Percentiles rank a stretch among this genome's conserved stretches.
Evolutionary conservation across 2,888 invertebrate species (phyloP).

Genomic region (Apodemia duryi): DNA sequence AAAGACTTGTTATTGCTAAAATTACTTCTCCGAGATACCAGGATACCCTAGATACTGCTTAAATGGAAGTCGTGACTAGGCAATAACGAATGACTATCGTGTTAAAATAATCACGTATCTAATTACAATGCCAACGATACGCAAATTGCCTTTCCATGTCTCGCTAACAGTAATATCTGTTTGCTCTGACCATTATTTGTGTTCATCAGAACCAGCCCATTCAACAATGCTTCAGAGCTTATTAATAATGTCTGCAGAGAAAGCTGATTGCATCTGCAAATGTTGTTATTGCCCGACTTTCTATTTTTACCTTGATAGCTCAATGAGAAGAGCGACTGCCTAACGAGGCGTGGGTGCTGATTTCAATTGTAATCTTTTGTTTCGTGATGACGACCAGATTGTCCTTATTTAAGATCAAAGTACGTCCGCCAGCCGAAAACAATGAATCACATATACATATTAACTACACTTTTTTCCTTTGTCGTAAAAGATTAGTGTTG

Average conservation of each 20-base stretch:
- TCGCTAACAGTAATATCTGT: slow-evolving; percentile 1
- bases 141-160: slow-evolving; percentile 3
- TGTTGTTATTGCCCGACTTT: not conserved
- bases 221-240: not conserved
- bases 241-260: not conserved
- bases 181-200: not conserved
- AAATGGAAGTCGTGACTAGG: not conserved
- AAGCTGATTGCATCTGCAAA: slow-evolving; percentile 3
- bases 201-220: not conserved
- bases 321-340: not conserved
- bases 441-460: not conserved
- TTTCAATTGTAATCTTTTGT: not conserved
- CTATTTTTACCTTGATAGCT: not conserved
- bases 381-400: not conserved
- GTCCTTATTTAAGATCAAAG: not conserved
- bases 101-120: slow-evolving; percentile 2
- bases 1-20: not conserved
- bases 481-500: too few species aligned
- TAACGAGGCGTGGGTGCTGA: not conserved
- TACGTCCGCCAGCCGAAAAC: not conserved
- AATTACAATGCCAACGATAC: not conserved
- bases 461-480: too few species aligned
- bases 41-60: slow-evolving; percentile 1
- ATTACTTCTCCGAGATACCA: not conserved
- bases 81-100: not conserved